phyloP scores from a whole-genome alignment of 2,888 invertebrate genomes.

The Cosmia pyralina region DNA sequence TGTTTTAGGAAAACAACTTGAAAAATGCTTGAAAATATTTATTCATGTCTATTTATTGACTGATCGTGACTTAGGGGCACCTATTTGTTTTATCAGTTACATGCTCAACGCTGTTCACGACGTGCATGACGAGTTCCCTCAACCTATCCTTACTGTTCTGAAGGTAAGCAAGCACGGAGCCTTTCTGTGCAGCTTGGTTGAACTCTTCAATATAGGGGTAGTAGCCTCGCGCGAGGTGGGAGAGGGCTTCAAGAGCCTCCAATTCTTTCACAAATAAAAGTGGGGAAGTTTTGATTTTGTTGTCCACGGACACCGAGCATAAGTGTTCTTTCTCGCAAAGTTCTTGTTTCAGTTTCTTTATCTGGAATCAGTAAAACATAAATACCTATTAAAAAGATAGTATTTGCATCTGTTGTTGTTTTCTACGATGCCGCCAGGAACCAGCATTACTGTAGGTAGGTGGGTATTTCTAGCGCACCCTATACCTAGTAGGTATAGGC shows the following conservation, averaged over 20 bases:
- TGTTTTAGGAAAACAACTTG: constrained; percentile 5
- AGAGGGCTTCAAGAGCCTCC: constrained; percentile 38
- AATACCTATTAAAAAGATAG: too few relatives aligned
- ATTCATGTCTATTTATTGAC: too few relatives aligned
- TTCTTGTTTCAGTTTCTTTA: constrained; percentile 28
- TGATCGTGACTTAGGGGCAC: constrained; percentile 9
- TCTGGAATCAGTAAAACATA: constrained; percentile 23
- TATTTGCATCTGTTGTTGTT: too few relatives aligned
- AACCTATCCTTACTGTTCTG: constrained; percentile 31
- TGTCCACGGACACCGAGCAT: constrained; percentile 16
- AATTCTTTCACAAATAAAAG: constrained; percentile 33
- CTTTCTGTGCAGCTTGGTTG: constrained; percentile 22
- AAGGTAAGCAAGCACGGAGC: constrained; percentile 22
- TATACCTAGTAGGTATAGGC: too few relatives aligned
- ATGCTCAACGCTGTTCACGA: constrained; percentile 38
- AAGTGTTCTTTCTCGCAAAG: neutral
- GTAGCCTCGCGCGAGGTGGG: constrained; percentile 26
- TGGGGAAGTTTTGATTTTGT: constrained; percentile 4
- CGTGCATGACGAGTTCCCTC: constrained; percentile 30
- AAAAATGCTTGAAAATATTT: too few relatives aligned
- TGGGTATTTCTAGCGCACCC: too few relatives aligned
- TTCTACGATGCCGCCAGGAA: neutral
- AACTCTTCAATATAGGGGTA: constrained; percentile 35
- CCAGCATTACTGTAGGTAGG: too few relatives aligned
- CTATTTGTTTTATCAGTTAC: constrained; percentile 12